Base-by-base conservation (phyloP, 2,113 vertebrate species). In the Lucifuga dentata region DNA sequence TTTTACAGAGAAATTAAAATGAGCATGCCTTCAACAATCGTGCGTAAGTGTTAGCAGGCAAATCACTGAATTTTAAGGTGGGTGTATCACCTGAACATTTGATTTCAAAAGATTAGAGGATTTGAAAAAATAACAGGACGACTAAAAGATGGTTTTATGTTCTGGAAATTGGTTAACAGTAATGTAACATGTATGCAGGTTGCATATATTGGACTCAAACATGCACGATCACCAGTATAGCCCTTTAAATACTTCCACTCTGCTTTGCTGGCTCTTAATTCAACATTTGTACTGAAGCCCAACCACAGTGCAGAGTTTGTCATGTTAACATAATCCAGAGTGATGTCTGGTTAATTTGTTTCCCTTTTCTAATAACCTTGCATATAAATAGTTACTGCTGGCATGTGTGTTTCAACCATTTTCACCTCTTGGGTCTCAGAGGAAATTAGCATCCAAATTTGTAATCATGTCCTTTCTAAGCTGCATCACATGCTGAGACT, bases 281-380 rank as follows among this genome's bases (percentile, higher is more conserved):
- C 63, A 24, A 21, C 44, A 49, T 73, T 40, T 49, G 40, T 57
- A 50, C 2, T 1, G 65, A 74, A 15, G 57, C 44, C 62, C 59
- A 66, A 32, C 55, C 62, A 53, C 73, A 66, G 63, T 60, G 26
- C 26, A 29, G 3, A 72, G 65, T 75, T 80, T 77, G 80, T 88
- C 87, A 74, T 65, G 69, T 90, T 84, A 80, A 79, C 81, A 67
- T 92, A 91, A 91, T 91, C 80, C 83, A 85, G 80, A 91, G 79
- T 88, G 89, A 92, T 80, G 81, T 64, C 83, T 90, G 76, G 72
- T 81, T 91, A 87, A 92, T 92, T 92, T 89, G 88, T 90, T 87
- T 91, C 76, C 80, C 71, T 75, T 75, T 87, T 88, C 77, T 79
- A 86, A 87, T 88, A 89, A 88, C 83, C 84, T 74, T 69, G 83